Evolutionary conservation across 2,797 vertebrate species (phyloP).

Genomic region (Sebastes steindachneri): DNA sequence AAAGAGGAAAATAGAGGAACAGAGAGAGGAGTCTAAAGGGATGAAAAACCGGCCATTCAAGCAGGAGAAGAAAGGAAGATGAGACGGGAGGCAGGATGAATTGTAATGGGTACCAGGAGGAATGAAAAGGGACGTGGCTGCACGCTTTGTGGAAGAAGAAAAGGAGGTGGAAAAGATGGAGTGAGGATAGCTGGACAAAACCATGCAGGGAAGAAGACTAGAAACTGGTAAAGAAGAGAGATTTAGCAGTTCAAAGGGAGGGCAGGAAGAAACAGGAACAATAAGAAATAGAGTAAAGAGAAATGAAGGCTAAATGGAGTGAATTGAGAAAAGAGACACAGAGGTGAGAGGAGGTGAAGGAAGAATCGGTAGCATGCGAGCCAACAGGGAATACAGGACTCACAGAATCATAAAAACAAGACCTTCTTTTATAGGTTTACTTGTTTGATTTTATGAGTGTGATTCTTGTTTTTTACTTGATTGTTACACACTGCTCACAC

Average conservation of each 20-base stretch:
- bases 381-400: background rate
- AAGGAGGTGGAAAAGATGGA: background rate
- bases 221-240: background rate
- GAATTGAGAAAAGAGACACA: background rate
- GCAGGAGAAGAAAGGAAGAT: constrained; percentile 19
- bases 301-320: background rate
- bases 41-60: background rate
- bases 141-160: background rate
- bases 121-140: constrained; percentile 17
- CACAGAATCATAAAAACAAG: background rate
- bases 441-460: background rate
- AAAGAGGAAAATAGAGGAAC: background rate
- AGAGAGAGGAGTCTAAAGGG: background rate
- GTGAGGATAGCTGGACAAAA: background rate
- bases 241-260: constrained; percentile 23
- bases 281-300: background rate
- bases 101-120: background rate
- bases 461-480: background rate
- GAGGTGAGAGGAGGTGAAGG: background rate
- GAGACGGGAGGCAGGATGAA: constrained; percentile 14
- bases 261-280: background rate
- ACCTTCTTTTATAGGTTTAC: background rate
- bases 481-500: background rate
- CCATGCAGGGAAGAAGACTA: background rate
- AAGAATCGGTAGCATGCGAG: background rate